Percentiles rank a stretch among this genome's conserved stretches.
phyloP scores from a whole-genome alignment of 2,888 invertebrate genomes.

The Lysandra bellargus region DNA sequence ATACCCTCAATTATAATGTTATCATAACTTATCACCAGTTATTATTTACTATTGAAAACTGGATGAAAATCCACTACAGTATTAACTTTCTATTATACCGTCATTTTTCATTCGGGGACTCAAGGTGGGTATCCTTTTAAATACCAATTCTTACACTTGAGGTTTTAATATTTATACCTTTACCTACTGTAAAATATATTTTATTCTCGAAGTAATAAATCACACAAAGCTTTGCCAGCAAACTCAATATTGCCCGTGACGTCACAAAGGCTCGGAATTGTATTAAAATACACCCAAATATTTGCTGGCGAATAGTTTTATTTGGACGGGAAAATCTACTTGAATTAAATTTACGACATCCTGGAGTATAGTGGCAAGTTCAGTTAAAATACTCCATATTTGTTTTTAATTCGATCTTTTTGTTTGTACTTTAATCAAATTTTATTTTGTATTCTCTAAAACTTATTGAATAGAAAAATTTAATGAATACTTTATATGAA shows the following conservation, averaged over 20 bases:
- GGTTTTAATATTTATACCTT: no score
- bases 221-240: neutral
- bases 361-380: neutral
- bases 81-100: no score
- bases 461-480: neutral
- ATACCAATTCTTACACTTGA: neutral
- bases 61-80: no score
- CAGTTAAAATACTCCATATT: no score
- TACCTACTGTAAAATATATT: no score
- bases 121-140: neutral
- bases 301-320: neutral
- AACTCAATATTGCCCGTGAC: neutral
- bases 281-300: constrained; percentile 9
- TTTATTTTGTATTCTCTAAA: neutral
- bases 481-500: neutral
- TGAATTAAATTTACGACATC: neutral
- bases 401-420: no score
- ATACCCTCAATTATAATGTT: no score
- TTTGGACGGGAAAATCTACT: neutral
- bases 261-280: neutral
- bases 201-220: neutral
- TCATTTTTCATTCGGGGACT: neutral
- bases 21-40: no score
- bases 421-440: no score
- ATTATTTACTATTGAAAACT: no score